Base-by-base conservation (phyloP, 2,113 vertebrate genomes). In the Pelobates fuscus region DNA sequence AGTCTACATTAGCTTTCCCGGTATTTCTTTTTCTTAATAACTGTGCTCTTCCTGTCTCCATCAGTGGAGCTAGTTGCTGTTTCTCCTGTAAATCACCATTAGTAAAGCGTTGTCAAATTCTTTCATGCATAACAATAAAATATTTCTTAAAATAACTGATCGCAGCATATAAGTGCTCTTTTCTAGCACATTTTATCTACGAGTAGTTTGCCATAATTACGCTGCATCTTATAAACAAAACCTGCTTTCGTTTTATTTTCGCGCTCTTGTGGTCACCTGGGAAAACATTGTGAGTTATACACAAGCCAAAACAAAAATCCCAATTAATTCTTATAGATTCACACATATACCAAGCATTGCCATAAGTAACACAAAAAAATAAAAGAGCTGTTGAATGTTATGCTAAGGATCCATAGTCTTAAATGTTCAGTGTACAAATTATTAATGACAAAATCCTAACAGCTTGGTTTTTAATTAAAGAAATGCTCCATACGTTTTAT, bases 91-190 rank as follows among this genome's bases (percentile, higher is more conserved):
- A 71, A 71, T 71, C 69, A 61, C 55, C 32, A 71, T 71, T 71
- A 71, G 57, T 60, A 61, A 55, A 21, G 14, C 20, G 37, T 32
- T 61, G 57, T 58, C 46, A 58, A 44, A 49, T 71, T 27, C 25
- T 17, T 60, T 71, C 69, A 71, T 71, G 69, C 69, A 71, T 71
- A 71, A 71, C 69, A 71, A 71, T 71, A 71, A 71, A 71, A 55
- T 57, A 61, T 71, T 37, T 58, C 57, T 18, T 71, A 46, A 58
- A 71, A 71, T 71, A 71, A 46, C 37, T 27, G 69, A 71, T 61
- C 37, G 61, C 61, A 71, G 61, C 60, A 71, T 61, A 44, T 71
- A 71, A 71, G 49, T 61, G 57, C 57, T 61, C 25, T 46, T 49
- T 57, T 46, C 66, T 71, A 58, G 37, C 69, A 61, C 69, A 61